phyloP scores from a whole-genome alignment of 2,113 vertebrate genomes.

The Mus spicilegus region DNA sequence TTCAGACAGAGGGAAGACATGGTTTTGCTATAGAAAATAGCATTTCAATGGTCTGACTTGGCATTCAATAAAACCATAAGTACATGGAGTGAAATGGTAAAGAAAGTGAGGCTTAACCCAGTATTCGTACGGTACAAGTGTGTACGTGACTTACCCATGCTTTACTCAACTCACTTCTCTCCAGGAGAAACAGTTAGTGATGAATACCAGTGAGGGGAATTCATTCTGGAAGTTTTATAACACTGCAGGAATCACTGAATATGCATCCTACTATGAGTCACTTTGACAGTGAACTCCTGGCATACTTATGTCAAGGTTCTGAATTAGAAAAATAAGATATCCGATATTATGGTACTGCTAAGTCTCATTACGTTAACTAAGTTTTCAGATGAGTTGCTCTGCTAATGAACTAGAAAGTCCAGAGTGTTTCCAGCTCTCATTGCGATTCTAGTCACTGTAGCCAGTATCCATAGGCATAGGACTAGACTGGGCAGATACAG shows the following conservation, averaged over 20 bases:
- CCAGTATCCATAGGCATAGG: no score
- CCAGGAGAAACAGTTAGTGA: not conserved
- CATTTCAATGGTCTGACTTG: not conserved
- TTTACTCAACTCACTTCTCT: not conserved
- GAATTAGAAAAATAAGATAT: conserved; percentile 26
- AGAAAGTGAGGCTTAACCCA: conserved; percentile 1
- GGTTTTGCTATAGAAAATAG: not conserved
- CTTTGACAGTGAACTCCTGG: not conserved
- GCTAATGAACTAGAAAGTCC: not conserved
- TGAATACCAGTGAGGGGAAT: not conserved
- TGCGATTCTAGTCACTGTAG: not conserved
- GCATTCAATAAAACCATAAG: not conserved
- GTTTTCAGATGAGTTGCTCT: not conserved
- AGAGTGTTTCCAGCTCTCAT: not conserved
- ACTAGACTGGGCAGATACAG: no score
- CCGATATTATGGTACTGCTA: not conserved
- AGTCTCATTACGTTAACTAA: not conserved
- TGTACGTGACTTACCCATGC: not conserved
- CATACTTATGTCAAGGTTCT: not conserved
- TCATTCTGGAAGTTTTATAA: not conserved
- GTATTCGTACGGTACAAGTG: not conserved
- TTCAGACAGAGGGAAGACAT: not conserved
- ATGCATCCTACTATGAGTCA: not conserved
- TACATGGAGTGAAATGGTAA: not conserved
- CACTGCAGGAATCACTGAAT: not conserved